Evolutionary conservation across 2,888 invertebrate genomes (phyloP).

Genomic region (Cephonodes hylas): DNA sequence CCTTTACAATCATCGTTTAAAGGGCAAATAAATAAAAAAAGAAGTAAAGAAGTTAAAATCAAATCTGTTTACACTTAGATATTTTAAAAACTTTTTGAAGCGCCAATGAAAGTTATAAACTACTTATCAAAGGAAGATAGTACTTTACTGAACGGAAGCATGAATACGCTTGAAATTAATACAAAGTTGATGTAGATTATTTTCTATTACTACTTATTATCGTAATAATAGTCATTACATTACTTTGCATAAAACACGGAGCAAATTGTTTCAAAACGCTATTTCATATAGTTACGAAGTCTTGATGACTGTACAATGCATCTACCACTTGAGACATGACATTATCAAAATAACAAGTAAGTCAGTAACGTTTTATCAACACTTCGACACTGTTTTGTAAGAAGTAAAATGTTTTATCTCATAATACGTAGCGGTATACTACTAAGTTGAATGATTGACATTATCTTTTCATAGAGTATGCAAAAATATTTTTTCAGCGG

Average conservation of each 20-base stretch:
- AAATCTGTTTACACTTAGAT: no score
- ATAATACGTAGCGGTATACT: not conserved
- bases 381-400: constrained; percentile 11
- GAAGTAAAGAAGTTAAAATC: no score
- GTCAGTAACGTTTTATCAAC: constrained; percentile 16
- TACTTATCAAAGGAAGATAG: no score
- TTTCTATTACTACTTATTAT: not conserved
- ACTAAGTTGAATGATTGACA: not conserved
- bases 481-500: not conserved
- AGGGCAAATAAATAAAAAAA: no score
- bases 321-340: constrained; percentile 33
- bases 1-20: no score
- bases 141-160: no score
- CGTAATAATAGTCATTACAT: not conserved
- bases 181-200: no score
- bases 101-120: no score
- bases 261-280: not conserved
- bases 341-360: constrained; percentile 32
- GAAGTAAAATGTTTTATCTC: not conserved
- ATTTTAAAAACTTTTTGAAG: no score
- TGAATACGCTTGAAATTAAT: no score
- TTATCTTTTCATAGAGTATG: constrained; percentile 1
- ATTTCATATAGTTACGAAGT: not conserved
- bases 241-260: not conserved
- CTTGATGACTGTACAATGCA: constrained; percentile 5